These are phyloP conservation scores for Parnassius mnemosyne DNA, from an alignment of 2,888 invertebrate genomes.

Conservation along the genomic window DNA sequence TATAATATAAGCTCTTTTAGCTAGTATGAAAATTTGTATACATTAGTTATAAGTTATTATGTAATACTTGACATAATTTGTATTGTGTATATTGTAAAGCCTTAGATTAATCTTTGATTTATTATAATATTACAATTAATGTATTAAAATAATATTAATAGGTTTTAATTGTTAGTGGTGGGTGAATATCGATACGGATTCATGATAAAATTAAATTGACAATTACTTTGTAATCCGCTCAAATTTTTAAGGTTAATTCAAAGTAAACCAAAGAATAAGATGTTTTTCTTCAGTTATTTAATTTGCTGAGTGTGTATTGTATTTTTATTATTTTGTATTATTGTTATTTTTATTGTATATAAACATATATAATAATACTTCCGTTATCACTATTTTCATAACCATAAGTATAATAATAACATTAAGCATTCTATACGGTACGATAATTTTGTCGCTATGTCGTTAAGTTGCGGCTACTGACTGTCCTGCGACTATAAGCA, in stretches of 20 bases:
- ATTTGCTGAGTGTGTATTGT: too few species aligned
- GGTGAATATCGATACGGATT: conserved; percentile 9
- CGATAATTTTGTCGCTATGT: too few species aligned
- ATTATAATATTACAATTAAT: neutral
- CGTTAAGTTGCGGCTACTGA: too few species aligned
- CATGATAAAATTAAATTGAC: neutral
- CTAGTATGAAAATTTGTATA: neutral
- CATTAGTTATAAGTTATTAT: neutral
- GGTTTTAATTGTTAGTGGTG: neutral
- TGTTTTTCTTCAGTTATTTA: conserved; percentile 1
- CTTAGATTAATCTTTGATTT: neutral
- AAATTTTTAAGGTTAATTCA: neutral
- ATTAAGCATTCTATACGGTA: too few species aligned
- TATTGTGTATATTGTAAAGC: conserved; percentile 15
- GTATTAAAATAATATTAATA: neutral
- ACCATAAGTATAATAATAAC: too few species aligned
- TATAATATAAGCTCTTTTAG: neutral
- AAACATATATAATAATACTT: too few species aligned
- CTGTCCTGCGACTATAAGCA: too few species aligned
- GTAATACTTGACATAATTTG: neutral
- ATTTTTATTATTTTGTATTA: neutral
- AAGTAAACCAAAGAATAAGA: conserved; percentile 17
- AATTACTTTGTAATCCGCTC: neutral
- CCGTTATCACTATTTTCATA: too few species aligned
- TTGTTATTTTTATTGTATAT: neutral